Percentiles rank a stretch among this genome's conserved stretches.
phyloP scores from a whole-genome alignment of 2,888 invertebrate species.

The Apodemia hepburni region DNA sequence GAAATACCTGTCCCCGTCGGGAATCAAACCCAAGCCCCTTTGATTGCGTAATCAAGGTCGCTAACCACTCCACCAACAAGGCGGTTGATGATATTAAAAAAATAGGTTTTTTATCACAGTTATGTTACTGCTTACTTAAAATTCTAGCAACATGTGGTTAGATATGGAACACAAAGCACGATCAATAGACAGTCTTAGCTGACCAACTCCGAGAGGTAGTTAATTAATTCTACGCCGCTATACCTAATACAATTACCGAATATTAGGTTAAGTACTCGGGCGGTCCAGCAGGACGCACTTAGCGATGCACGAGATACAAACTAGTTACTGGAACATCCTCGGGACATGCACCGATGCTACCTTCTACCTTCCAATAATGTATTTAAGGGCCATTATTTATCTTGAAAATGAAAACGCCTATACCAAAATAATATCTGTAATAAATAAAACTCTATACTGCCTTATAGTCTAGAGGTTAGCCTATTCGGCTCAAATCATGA shows the following conservation, averaged over 20 bases:
- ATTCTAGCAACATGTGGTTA: slow-evolving; percentile 4
- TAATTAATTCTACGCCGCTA: slow-evolving; percentile 66
- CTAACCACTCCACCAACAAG: too few species aligned
- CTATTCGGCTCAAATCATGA: too few species aligned
- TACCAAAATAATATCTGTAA: background rate
- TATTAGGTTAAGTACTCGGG: slow-evolving; percentile 75
- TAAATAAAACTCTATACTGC: too few species aligned
- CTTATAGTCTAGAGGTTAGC: too few species aligned
- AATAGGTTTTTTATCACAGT: too few species aligned
- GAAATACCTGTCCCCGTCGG: too few species aligned
- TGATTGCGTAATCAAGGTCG: too few species aligned
- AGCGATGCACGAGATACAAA: slow-evolving; percentile 58
- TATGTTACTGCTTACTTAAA: background rate
- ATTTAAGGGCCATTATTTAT: slow-evolving; percentile 17
- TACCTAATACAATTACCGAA: slow-evolving; percentile 66
- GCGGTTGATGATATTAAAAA: too few species aligned
- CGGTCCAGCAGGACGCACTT: slow-evolving; percentile 57
- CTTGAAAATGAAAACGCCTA: slow-evolving; percentile 17
- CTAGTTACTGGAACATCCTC: slow-evolving; percentile 52
- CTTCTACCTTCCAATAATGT: slow-evolving; percentile 18
- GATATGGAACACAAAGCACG: slow-evolving; percentile 31
- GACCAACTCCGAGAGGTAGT: slow-evolving; percentile 56
- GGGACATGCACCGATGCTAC: slow-evolving; percentile 30
- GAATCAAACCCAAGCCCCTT: too few species aligned
- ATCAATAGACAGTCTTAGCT: slow-evolving; percentile 57